Evolutionary conservation across 92 coral and sea anemone species (phyloP).

Genomic region (Porites divaricata): DNA sequence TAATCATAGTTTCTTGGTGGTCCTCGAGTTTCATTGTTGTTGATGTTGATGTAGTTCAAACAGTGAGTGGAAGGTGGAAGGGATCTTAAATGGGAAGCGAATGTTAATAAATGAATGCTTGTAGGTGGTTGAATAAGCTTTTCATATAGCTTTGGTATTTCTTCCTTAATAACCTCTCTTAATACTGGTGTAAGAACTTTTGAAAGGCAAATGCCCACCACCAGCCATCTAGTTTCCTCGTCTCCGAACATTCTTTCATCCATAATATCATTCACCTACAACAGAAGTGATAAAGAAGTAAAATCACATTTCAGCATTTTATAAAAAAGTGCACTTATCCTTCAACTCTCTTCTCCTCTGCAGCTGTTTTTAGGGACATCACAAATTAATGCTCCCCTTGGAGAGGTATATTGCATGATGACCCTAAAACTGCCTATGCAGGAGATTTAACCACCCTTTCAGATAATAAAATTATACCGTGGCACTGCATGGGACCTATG

Average conservation of each 20-base stretch:
- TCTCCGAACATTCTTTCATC: not conserved
- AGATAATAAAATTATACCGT: too few relatives aligned
- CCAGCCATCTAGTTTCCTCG: conserved; percentile 39
- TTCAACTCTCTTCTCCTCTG: too few relatives aligned
- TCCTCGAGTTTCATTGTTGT: conserved; percentile 19
- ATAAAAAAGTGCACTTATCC: too few relatives aligned
- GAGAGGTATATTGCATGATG: too few relatives aligned
- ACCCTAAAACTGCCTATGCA: too few relatives aligned
- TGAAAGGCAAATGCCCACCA: conserved; percentile 31
- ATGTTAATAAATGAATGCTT: conserved; percentile 16
- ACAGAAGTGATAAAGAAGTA: too few relatives aligned
- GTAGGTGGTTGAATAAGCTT: conserved; percentile 14
- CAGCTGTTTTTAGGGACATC: too few relatives aligned
- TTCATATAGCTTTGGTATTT: not conserved
- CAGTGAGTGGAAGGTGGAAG: conserved; percentile 12
- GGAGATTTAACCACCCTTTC: too few relatives aligned
- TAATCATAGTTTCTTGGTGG: conserved; percentile 23
- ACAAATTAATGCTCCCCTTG: too few relatives aligned
- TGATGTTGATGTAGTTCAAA: conserved; percentile 29
- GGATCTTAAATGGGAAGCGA: not conserved
- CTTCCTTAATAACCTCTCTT: not conserved
- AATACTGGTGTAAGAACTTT: conserved; percentile 22
- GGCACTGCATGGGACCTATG: too few relatives aligned
- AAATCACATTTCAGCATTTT: too few relatives aligned
- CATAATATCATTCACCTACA: too few relatives aligned